phyloP scores from a whole-genome alignment of 2,888 invertebrate genomes.

The Mythimna ferrago region DNA sequence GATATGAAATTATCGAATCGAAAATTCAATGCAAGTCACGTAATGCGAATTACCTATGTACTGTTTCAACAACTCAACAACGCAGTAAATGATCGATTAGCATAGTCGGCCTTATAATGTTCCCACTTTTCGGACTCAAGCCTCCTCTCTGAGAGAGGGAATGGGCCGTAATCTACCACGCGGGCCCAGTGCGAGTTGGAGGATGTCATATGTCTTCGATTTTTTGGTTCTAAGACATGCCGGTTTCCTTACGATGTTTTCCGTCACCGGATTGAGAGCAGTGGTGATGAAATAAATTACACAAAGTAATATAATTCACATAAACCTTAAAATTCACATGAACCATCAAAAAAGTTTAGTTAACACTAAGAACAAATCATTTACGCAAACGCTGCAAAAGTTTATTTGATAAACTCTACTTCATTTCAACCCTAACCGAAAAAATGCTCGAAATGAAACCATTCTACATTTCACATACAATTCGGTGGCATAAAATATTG shows the following conservation, averaged over 20 bases:
- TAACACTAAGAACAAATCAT: background rate
- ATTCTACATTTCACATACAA: constrained; percentile 29
- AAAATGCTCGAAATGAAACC: constrained; percentile 12
- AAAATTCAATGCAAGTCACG: background rate
- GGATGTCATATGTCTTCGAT: no score
- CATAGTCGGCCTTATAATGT: no score
- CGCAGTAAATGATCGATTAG: no score
- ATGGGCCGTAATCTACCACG: no score
- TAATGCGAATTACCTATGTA: background rate
- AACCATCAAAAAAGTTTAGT: background rate
- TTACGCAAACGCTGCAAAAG: background rate
- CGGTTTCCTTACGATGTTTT: no score
- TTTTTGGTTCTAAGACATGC: no score
- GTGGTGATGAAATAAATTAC: no score
- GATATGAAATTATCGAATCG: background rate
- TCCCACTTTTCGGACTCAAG: no score
- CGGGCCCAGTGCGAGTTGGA: no score
- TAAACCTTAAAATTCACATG: background rate
- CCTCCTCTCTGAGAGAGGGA: no score
- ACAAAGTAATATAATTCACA: no score
- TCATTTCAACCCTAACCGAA: constrained; percentile 15
- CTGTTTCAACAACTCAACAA: background rate
- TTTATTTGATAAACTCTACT: background rate
- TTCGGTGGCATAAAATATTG: constrained; percentile 47
- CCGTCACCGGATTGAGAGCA: no score